These are phyloP conservation scores for Triplophysa yarkandensis DNA, from an alignment of 2,797 vertebrate genomes.

Conservation along the genomic window DNA sequence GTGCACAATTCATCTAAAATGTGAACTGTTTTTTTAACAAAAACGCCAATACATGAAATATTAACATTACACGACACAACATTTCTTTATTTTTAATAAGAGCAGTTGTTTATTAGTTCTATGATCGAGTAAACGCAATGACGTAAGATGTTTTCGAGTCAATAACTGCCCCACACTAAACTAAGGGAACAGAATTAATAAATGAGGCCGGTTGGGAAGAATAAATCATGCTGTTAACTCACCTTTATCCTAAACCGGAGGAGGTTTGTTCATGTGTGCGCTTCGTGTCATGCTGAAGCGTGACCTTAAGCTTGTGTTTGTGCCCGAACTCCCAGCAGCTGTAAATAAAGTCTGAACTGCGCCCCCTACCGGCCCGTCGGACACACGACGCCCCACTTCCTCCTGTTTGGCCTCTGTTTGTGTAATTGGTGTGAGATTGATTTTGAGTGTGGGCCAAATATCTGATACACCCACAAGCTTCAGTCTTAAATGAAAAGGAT, in stretches of 20 bases:
- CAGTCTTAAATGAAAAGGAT: neutral
- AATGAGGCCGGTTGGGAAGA: too few species aligned
- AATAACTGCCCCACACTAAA: neutral
- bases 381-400: too few species aligned
- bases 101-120: neutral
- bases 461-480: neutral
- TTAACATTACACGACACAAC: too few species aligned
- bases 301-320: neutral
- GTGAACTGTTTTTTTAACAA: neutral
- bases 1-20: neutral
- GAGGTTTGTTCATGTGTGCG: neutral
- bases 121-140: slow-evolving; percentile 10
- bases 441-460: neutral
- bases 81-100: neutral
- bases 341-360: neutral
- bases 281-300: slow-evolving; percentile 5
- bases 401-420: too few species aligned
- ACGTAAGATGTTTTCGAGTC: neutral
- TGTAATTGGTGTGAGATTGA: too few species aligned
- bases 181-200: neutral
- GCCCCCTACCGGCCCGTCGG: neutral
- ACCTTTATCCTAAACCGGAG: slow-evolving; percentile 28
- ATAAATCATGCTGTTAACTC: neutral
- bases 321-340: neutral
- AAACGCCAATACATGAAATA: neutral